Evolutionary conservation across 2,113 vertebrate genomes (phyloP), one percentile per base, ranked within the genome.

Genomic region (Trematocara zebra): DNA sequence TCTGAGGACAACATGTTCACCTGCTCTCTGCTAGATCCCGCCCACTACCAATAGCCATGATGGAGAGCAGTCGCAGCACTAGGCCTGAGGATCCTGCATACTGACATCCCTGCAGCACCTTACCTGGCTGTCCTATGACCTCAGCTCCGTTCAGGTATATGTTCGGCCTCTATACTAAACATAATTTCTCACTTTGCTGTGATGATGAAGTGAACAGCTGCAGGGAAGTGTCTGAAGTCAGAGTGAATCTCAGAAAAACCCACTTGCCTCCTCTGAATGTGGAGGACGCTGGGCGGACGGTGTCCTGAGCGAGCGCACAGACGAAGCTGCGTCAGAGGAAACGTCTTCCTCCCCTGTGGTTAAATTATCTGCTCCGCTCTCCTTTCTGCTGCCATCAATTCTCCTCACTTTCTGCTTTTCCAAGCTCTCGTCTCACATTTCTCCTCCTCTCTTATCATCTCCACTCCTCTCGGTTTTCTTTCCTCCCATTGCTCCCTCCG

Each of bases 301-400:
- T 57, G 64, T 69, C 56, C 80, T 78, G 56, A 80, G 51, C 78
- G 37, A 64, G 84, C 31, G 15, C 59, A 88, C 40, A 53, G 28
- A 84, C 9, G 53, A 33, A 81, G 85, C 84, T 89, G 89, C 28
- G 89, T 91, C 86, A 91, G 89, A 81, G 72, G 84, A 88, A 67
- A 49, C 47, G 35, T 78, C 56, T 84, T 31, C 12, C 61, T 78
- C 92, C 84, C 86, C 83, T 67, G 90, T 78, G 81, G 90, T 83
- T 49, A 87, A 85, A 88, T 86, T 80, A 87, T 91, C 86, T 74
- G 17, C 80, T 54, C 59, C 23, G 20, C 54, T 82, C 80, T 82
- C 23, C 61, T 79, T 87, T 87, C 81, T 87, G 72, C 85, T 87
- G 44, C 74, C 56, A 78, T 69, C 81, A 76, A 82, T 80, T 76